A percentile compares a stretch with the other conserved stretches of the same genome.
These are phyloP conservation scores for Marmota flaviventris DNA, from an alignment of 2,113 vertebrate species.

Conservation along the genomic window DNA sequence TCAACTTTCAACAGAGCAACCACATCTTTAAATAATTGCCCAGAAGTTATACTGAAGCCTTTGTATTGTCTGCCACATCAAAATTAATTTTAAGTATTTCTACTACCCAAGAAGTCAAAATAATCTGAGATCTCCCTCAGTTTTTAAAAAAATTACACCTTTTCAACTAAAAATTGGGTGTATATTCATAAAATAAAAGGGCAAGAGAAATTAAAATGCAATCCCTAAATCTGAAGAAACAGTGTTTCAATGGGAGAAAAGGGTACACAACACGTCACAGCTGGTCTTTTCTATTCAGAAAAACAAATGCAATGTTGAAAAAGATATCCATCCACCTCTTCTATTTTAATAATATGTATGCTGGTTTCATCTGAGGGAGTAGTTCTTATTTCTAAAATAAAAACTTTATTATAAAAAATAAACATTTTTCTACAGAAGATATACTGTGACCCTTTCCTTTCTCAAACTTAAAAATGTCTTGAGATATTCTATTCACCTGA, in stretches of 20 bases:
- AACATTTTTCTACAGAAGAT: constrained; percentile 34
- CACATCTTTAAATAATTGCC: not conserved
- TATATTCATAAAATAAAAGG: not conserved
- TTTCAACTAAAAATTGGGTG: constrained; percentile 39
- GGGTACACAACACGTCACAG: not conserved
- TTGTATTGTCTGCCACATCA: not conserved
- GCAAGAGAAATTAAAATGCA: constrained; percentile 19
- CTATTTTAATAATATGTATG: constrained; percentile 5
- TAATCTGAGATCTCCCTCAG: not conserved
- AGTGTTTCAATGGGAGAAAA: not conserved
- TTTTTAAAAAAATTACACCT: constrained; percentile 21
- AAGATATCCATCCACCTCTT: not conserved
- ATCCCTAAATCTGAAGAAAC: constrained; percentile 19
- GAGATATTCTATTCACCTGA: not conserved
- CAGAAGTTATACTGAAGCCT: not conserved
- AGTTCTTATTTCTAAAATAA: constrained; percentile 51
- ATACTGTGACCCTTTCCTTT: not conserved
- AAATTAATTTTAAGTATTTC: constrained; percentile 38
- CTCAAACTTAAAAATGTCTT: constrained; percentile 57
- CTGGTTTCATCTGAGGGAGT: not conserved
- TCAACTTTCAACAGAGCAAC: not conserved
- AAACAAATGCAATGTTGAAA: constrained; percentile 20
- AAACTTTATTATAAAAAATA: not conserved
- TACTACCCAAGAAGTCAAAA: not conserved
- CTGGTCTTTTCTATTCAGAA: constrained; percentile 44